Base-by-base conservation (phyloP, 2,113 vertebrate species). In the Phasianus colchicus region DNA sequence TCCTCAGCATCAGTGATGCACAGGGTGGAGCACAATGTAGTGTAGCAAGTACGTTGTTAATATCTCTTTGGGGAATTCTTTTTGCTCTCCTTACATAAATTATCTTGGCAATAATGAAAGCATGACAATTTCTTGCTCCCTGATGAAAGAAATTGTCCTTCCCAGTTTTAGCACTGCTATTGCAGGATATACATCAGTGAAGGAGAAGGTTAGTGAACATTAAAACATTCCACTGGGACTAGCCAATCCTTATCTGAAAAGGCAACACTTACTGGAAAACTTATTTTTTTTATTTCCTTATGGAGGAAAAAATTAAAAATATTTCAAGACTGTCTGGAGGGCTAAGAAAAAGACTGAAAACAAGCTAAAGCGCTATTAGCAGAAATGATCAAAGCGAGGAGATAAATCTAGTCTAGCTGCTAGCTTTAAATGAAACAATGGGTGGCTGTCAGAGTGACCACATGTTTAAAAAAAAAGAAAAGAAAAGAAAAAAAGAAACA, bases 61-160 rank as follows among this genome's bases (percentile, higher is more conserved):
- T 77, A 45, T 57, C 64, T 94, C 38, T 61, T 63, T 30, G n/a
- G 14, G 7, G 30, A 11, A 71, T 71, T 83, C 64, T 91, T 95
- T 95, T 91, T 78, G 43, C 78, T 88, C 57, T 91, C 22, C 72
- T 92, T 90, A 83, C 36, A 71, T 87, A 93, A 93, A 75, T 64
- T 66, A 92, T 74, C 72, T 67, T 81, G 65, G 75, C 85, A 92
- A 86, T n/a, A 77, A 43, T 30, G 83, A 83, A 93, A 83, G 43
- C 32, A 64, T 34, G 65, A 21, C 60, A 81, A 77, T 80, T 93
- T 93, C 45, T 74, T 52, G 48, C 92, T 85, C 45, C 70, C 24
- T 58, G 36, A 32, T 43, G 72, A 91, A 91, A 91, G 47, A 16
- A 95, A 67, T 16, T 52, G 60, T 83, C 75, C 85, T 92, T 91